Percentiles rank a stretch among this genome's conserved stretches.
Conservation (phyloP, 2,888 invertebrate genomes). For the Synergus umbraculus region DNA sequence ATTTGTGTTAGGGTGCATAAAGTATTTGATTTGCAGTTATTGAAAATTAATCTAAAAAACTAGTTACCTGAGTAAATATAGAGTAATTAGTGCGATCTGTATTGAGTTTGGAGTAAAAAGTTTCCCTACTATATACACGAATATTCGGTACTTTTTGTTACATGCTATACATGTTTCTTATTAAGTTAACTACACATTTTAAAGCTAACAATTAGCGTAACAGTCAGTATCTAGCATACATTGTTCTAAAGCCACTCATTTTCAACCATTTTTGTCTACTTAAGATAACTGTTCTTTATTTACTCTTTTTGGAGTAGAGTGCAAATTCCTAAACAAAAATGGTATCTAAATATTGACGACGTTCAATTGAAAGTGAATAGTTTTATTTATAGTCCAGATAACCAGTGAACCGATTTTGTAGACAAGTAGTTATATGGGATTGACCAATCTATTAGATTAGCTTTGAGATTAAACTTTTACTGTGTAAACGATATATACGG, state of each 20-base stretch:
- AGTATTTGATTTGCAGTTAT: background rate
- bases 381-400: conserved; percentile 17
- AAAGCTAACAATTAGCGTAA: background rate
- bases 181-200: background rate
- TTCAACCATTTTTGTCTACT: background rate
- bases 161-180: background rate
- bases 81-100: background rate
- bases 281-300: background rate
- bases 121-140: background rate
- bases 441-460: conserved; percentile 4
- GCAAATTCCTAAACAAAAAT: background rate
- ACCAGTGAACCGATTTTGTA: conserved; percentile 16
- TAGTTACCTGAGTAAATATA: conserved; percentile 13
- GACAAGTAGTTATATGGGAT: background rate
- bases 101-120: background rate
- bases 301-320: background rate
- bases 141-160: background rate
- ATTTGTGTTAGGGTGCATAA: conserved; percentile 14
- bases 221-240: no score
- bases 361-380: background rate
- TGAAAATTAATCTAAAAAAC: conserved; percentile 3
- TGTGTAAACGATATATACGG: no score
- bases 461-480: background rate
- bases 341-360: background rate
- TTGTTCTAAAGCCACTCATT: background rate